Conservation (phyloP, 1,140 invertebrate genomes). For the Hormaphis cornu region DNA sequence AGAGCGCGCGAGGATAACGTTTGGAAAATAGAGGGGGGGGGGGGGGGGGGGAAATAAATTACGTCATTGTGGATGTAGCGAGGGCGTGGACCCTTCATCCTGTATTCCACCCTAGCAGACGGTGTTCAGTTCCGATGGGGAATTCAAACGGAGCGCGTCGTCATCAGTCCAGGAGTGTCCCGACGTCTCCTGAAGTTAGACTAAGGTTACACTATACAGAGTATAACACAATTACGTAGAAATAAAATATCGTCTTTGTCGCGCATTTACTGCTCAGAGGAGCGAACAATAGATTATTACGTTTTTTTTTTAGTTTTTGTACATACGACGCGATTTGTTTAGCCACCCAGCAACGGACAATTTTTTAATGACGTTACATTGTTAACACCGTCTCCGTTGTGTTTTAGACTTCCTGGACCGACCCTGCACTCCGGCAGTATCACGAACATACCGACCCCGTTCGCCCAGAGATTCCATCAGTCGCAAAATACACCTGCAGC, state of each 20-base stretch:
- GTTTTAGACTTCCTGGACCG: constrained; percentile 23
- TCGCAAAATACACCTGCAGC: constrained; percentile 9
- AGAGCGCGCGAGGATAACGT: background rate
- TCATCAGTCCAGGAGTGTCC: constrained; percentile 52
- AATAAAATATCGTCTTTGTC: too few species aligned
- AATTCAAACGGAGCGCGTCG: constrained; percentile 33
- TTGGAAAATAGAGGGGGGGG: background rate
- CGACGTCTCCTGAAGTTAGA: constrained; percentile 56
- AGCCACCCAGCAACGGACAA: background rate
- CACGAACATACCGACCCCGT: constrained; percentile 19
- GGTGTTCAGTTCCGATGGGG: constrained; percentile 23
- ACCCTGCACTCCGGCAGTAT: constrained; percentile 22
- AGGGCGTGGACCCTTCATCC: constrained; percentile 30
- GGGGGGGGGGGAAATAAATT: constrained; percentile 26
- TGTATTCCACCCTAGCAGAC: constrained; percentile 14
- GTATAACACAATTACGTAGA: too few species aligned
- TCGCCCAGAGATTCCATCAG: constrained; percentile 27
- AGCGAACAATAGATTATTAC: background rate
- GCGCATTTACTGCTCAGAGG: too few species aligned
- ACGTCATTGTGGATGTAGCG: constrained; percentile 23
- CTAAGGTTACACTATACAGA: constrained; percentile 4
- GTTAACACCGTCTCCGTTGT: constrained; percentile 12
- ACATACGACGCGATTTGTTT: background rate
- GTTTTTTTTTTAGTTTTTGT: background rate
- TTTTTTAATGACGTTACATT: background rate